Percentiles rank a stretch among this genome's conserved stretches.
These are phyloP conservation scores for Pygocentrus nattereri DNA, from an alignment of 2,797 vertebrate genomes.

Conservation along the genomic window DNA sequence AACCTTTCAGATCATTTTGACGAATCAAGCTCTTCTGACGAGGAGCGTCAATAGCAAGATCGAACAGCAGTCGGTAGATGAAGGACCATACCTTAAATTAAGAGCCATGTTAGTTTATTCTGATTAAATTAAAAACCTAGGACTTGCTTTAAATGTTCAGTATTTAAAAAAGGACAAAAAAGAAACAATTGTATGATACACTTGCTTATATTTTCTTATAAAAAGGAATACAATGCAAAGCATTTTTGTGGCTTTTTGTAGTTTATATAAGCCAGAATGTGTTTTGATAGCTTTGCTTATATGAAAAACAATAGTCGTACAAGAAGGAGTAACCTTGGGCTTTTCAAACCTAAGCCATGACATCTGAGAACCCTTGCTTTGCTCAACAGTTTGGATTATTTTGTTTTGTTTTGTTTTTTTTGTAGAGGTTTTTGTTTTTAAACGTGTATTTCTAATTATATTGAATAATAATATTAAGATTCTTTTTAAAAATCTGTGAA, in stretches of 20 bases:
- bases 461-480: slow-evolving; percentile 99
- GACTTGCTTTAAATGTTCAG: slow-evolving; percentile 97
- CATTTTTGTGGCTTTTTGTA: slow-evolving; percentile 99
- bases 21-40: slow-evolving; percentile 65
- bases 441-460: slow-evolving; percentile 99
- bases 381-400: slow-evolving; percentile 93
- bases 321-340: slow-evolving; percentile 84
- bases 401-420: slow-evolving; percentile 67
- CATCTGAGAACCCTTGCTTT: slow-evolving; percentile 92
- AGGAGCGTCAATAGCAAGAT: slow-evolving; percentile 71
- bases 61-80: slow-evolving; percentile 71
- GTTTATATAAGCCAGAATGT: slow-evolving; percentile 99
- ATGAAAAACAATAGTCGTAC: slow-evolving; percentile 90
- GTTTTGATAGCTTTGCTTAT: slow-evolving; percentile 99
- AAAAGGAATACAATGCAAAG: slow-evolving; percentile 98
- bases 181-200: slow-evolving; percentile 95
- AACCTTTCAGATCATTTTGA: slow-evolving; percentile 60
- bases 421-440: slow-evolving; percentile 86
- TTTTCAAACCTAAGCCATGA: slow-evolving; percentile 93
- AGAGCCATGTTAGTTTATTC: slow-evolving; percentile 87
- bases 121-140: slow-evolving; percentile 77
- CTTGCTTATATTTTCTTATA: slow-evolving; percentile 99
- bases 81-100: slow-evolving; percentile 86
- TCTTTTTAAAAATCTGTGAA: slow-evolving; percentile 99
- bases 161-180: slow-evolving; percentile 81